Conservation (phyloP, 2,888 invertebrate genomes). For the Cacoxenus indagator region DNA sequence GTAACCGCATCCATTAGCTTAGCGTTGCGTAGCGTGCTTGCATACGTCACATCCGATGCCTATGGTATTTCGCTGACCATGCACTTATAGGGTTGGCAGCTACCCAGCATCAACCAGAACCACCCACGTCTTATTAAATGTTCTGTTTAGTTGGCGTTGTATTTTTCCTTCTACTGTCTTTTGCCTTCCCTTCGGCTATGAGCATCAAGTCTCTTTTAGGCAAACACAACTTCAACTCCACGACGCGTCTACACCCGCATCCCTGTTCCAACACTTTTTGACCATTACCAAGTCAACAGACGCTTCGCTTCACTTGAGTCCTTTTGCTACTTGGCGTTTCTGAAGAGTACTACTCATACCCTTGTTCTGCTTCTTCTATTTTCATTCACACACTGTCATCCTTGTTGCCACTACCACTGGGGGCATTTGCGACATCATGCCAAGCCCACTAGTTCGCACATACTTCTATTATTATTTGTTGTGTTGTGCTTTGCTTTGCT, state of each 20-base stretch:
- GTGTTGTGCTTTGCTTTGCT: conserved; percentile 3
- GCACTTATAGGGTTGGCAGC: too few species aligned
- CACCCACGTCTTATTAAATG: too few species aligned
- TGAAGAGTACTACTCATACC: not conserved
- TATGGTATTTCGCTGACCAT: too few species aligned
- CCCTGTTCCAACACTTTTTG: too few species aligned
- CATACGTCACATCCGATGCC: too few species aligned
- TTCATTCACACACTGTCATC: not conserved
- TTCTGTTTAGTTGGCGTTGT: not conserved
- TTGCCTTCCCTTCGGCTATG: conserved; percentile 25
- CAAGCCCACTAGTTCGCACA: not conserved
- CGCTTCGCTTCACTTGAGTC: conserved; percentile 29
- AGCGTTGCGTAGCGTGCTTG: too few species aligned
- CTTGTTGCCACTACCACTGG: not conserved
- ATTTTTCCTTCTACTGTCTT: not conserved
- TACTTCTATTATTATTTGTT: conserved; percentile 4
- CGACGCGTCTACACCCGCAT: too few species aligned
- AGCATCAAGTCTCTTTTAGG: too few species aligned
- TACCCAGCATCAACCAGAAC: too few species aligned
- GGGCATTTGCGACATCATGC: not conserved
- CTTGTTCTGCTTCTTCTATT: too few species aligned
- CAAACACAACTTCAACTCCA: too few species aligned
- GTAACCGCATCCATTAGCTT: too few species aligned
- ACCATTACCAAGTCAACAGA: conserved; percentile 28
- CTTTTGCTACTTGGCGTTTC: conserved; percentile 25